A percentile compares a stretch with the other conserved stretches of the same genome.
These are phyloP conservation scores for Saguinus imperator DNA, from an alignment of 2,113 vertebrate species.

Conservation along the genomic window DNA sequence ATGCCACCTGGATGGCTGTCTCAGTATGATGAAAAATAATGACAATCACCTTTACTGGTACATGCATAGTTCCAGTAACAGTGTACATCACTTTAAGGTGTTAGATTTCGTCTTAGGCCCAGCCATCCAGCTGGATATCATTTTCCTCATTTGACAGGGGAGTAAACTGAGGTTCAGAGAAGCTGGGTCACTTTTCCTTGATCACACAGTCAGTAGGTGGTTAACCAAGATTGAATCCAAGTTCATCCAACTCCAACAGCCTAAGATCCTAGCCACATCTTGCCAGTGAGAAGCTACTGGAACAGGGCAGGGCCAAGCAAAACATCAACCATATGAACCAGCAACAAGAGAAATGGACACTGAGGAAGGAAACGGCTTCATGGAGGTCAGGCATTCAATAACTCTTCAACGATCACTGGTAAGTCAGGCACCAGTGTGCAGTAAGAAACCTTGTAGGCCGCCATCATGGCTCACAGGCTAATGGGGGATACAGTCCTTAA, in stretches of 20 bases:
- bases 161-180: neutral
- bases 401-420: too few species aligned
- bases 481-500: neutral
- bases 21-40: neutral
- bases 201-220: neutral
- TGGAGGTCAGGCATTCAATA: neutral
- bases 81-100: neutral
- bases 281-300: neutral
- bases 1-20: neutral
- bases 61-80: neutral
- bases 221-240: neutral
- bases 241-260: fast-evolving
- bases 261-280: neutral
- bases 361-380: neutral
- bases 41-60: neutral
- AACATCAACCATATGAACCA: neutral
- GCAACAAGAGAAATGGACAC: too few species aligned
- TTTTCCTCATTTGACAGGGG: neutral
- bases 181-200: neutral
- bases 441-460: neutral
- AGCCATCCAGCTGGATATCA: neutral
- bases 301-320: neutral
- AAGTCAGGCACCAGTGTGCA: neutral
- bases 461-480: neutral
- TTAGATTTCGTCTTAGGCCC: neutral